Percentiles rank a stretch among this genome's conserved stretches.
phyloP scores from a whole-genome alignment of 2,113 vertebrate genomes.

The Asarcornis scutulata region DNA sequence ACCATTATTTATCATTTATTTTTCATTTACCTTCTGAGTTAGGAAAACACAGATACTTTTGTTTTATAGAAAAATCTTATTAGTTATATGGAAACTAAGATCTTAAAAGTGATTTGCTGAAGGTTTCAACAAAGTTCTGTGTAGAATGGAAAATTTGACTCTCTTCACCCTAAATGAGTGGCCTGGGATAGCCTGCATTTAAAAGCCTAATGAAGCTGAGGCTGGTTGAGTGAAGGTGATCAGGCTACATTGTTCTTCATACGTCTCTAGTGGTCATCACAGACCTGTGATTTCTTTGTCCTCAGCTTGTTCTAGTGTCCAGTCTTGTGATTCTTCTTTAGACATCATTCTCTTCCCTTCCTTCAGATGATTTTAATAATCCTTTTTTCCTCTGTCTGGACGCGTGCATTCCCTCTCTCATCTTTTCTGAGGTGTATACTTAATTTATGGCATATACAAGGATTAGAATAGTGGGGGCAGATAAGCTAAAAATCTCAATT shows the following conservation, averaged over 20 bases:
- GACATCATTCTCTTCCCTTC: neutral
- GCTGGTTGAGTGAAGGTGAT: neutral
- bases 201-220: neutral
- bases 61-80: neutral
- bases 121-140: neutral
- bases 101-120: neutral
- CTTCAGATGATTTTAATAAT: neutral
- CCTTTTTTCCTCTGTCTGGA: neutral
- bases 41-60: neutral
- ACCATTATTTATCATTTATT: neutral
- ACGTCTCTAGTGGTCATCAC: neutral
- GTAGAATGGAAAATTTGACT: neutral
- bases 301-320: neutral
- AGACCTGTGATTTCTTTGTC: neutral
- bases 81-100: neutral
- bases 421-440: neutral
- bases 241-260: neutral
- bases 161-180: neutral
- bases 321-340: accelerated
- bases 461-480: neutral
- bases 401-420: no score
- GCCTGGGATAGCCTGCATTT: neutral
- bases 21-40: neutral
- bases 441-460: neutral
- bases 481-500: neutral